These are phyloP conservation scores for Aptenodytes forsteri DNA, from an alignment of 2,113 vertebrate genomes.

Conservation along the genomic window DNA sequence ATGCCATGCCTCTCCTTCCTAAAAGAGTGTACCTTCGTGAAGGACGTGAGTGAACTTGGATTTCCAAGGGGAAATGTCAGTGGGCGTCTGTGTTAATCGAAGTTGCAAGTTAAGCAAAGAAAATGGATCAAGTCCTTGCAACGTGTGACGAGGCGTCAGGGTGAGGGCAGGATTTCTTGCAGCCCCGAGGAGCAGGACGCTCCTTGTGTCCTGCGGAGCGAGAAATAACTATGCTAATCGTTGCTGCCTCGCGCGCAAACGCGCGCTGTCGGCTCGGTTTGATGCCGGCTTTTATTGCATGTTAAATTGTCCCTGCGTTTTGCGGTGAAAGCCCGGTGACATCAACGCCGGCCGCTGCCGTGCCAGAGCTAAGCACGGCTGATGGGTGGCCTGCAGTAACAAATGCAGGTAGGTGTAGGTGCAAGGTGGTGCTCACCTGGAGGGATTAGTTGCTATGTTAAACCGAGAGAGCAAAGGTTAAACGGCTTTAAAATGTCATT, in stretches of 20 bases:
- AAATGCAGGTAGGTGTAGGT: neutral
- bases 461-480: neutral
- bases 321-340: neutral
- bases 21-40: neutral
- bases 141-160: too few species aligned
- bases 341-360: too few species aligned
- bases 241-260: neutral
- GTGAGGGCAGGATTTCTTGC: neutral
- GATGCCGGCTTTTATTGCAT: neutral
- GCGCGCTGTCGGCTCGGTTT: neutral
- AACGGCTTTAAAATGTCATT: neutral
- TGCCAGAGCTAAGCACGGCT: too few species aligned
- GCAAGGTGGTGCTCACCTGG: neutral
- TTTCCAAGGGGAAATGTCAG: too few species aligned
- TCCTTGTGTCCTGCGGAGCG: neutral
- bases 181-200: neutral
- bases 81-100: too few species aligned
- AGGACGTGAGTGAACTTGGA: neutral
- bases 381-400: neutral
- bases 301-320: too few species aligned
- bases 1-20: too few species aligned
- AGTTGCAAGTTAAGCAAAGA: neutral
- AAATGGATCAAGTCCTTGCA: neutral
- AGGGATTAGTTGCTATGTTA: neutral
- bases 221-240: neutral